phyloP scores from a whole-genome alignment of 2,797 vertebrate genomes.

The Delichon dasypus region DNA sequence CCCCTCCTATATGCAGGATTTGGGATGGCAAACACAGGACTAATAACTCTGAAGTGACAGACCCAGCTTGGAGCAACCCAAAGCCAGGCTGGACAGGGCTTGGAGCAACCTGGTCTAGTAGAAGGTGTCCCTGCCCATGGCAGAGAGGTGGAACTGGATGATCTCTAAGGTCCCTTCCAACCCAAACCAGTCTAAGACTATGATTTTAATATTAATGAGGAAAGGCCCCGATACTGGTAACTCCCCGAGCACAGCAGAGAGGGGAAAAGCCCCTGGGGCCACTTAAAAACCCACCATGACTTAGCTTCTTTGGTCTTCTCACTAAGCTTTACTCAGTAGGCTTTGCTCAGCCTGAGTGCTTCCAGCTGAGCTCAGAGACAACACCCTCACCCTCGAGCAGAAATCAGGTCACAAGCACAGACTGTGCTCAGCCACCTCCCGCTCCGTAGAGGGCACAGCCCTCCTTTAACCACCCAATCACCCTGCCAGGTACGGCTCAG shows the following conservation, averaged over 20 bases:
- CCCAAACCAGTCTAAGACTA: not conserved
- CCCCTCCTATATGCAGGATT: accelerated
- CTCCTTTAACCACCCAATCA: accelerated
- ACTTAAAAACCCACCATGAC: accelerated
- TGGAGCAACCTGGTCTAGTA: not conserved
- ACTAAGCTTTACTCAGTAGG: accelerated
- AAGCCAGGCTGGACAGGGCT: not conserved
- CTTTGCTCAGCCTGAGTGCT: not conserved
- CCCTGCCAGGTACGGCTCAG: accelerated
- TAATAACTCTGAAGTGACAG: not conserved
- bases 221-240: not conserved
- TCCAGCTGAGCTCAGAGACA: not conserved
- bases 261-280: accelerated
- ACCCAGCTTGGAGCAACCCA: not conserved
- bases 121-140: not conserved
- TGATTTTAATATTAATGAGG: not conserved
- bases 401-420: accelerated
- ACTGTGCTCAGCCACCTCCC: not conserved
- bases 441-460: too few relatives aligned
- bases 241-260: accelerated
- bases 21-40: not conserved
- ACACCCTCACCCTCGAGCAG: accelerated
- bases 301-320: not conserved
- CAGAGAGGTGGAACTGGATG: not conserved
- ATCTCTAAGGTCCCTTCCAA: not conserved